Percentiles rank a stretch among this genome's conserved stretches.
These are phyloP conservation scores for Antedon mediterranea DNA, from an alignment of 53 echinoderm and acorn worm species.

Conservation along the genomic window DNA sequence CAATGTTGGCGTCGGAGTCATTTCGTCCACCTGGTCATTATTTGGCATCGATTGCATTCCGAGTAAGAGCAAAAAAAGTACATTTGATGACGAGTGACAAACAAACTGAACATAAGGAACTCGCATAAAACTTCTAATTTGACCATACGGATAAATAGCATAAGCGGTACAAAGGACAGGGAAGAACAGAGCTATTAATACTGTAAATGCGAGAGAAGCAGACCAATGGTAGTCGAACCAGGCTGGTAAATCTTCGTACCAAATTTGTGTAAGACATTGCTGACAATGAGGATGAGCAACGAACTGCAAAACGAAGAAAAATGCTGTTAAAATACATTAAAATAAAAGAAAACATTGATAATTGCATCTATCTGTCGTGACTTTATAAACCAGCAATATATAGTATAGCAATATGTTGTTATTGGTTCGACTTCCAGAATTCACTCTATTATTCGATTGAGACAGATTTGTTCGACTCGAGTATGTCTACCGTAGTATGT, in stretches of 20 bases:
- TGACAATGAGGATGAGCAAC: slow-evolving; percentile 98
- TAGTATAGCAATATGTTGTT: too few relatives aligned
- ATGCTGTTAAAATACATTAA: too few relatives aligned
- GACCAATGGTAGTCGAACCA: slow-evolving; percentile 83
- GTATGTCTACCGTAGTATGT: too few relatives aligned
- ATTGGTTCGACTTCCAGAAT: too few relatives aligned
- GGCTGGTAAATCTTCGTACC: slow-evolving; percentile 86
- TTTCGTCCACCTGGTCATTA: slow-evolving; percentile 15
- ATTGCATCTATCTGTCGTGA: too few relatives aligned
- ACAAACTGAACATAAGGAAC: slow-evolving; percentile 92
- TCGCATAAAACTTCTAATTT: slow-evolving; percentile 57
- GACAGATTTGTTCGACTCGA: too few relatives aligned
- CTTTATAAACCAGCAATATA: too few relatives aligned
- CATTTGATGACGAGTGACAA: slow-evolving; percentile 60
- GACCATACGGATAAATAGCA: slow-evolving; percentile 80
- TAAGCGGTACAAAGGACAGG: slow-evolving; percentile 74
- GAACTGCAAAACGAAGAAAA: slow-evolving; percentile 68
- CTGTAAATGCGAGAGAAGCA: slow-evolving; percentile 42
- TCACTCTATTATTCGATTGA: too few relatives aligned
- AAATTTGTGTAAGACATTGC: slow-evolving; percentile 77
- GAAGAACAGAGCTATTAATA: slow-evolving; percentile 39
- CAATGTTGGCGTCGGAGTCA: slow-evolving; percentile 23
- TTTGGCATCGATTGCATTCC: slow-evolving; percentile 57
- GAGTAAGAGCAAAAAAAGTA: slow-evolving; percentile 62
- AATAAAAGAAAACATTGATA: too few relatives aligned